These are phyloP conservation scores for Bergia puertoricense DNA, from an alignment of 92 coral and sea anemone species.

Conservation along the genomic window DNA sequence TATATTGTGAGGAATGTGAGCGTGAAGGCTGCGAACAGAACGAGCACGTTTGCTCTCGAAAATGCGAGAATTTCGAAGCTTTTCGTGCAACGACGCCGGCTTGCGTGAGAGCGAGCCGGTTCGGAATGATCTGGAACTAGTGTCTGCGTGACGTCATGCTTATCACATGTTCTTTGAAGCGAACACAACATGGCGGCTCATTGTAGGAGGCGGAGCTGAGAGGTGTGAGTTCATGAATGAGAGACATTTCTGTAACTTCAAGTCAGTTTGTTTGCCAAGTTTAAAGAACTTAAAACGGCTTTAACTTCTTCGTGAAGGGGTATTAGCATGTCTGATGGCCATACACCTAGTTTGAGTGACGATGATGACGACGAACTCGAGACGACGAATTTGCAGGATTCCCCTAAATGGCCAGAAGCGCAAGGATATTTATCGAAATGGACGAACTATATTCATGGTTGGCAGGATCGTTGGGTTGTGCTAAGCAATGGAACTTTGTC, in stretches of 20 bases:
- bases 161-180: constrained; percentile 41
- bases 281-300: constrained; percentile 1
- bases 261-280: constrained; percentile 12
- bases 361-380: constrained; percentile 95
- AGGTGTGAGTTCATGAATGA: constrained; percentile 1
- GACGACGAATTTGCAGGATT: constrained; percentile 55
- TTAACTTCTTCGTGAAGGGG: constrained; percentile 56
- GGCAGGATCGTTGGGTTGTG: constrained; percentile 99
- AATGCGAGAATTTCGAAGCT: not conserved
- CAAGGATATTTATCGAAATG: constrained; percentile 96
- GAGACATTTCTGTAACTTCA: constrained; percentile 13
- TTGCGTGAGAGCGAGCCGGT: not conserved
- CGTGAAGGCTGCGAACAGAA: not conserved
- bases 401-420: constrained; percentile 72
- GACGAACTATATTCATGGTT: constrained; percentile 99
- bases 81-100: not conserved
- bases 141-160: constrained; percentile 37
- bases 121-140: constrained; percentile 39
- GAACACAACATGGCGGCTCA: constrained; percentile 82
- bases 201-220: constrained; percentile 69
- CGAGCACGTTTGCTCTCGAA: not conserved
- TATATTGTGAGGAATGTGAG: not conserved
- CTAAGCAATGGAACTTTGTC: constrained; percentile 90
- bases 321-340: constrained; percentile 96
- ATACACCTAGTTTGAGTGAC: constrained; percentile 91